These are phyloP conservation scores for Promerops cafer DNA, from an alignment of 2,113 vertebrate species.

Conservation along the genomic window DNA sequence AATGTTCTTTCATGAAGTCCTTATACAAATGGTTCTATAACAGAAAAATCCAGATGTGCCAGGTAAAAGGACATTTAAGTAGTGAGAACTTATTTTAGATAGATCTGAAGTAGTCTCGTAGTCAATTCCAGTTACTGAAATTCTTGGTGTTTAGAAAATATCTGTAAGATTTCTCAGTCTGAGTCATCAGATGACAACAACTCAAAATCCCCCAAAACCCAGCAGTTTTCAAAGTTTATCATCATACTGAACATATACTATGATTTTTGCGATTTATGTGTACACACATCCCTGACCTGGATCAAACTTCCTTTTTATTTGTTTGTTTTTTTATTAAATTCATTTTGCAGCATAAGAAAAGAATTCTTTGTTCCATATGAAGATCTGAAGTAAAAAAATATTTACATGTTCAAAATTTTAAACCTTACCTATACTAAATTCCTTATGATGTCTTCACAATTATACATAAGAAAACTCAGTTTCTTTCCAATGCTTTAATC, in stretches of 20 bases:
- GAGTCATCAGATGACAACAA: background rate
- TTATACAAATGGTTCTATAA: background rate
- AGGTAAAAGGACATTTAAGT: background rate
- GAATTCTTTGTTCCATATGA: background rate
- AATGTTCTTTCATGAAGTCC: background rate
- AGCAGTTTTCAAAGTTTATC: background rate
- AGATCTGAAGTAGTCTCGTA: background rate
- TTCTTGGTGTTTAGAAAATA: background rate
- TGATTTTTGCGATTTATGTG: background rate
- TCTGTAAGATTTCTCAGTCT: background rate
- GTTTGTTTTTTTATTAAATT: background rate
- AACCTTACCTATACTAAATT: background rate
- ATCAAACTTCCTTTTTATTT: background rate
- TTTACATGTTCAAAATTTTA: background rate
- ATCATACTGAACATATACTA: background rate
- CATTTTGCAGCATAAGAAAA: background rate
- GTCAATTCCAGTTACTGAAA: background rate
- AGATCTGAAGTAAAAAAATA: background rate
- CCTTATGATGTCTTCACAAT: background rate
- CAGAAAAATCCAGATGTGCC: background rate
- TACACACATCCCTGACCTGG: background rate
- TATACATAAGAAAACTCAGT: background rate
- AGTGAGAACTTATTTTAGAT: background rate
- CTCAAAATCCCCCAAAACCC: background rate
- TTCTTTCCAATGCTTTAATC: background rate